Evolutionary conservation across 2,888 invertebrate species (phyloP), one percentile per base, ranked within the genome.

Genomic region (Drosophila pseudotalamancana): DNA sequence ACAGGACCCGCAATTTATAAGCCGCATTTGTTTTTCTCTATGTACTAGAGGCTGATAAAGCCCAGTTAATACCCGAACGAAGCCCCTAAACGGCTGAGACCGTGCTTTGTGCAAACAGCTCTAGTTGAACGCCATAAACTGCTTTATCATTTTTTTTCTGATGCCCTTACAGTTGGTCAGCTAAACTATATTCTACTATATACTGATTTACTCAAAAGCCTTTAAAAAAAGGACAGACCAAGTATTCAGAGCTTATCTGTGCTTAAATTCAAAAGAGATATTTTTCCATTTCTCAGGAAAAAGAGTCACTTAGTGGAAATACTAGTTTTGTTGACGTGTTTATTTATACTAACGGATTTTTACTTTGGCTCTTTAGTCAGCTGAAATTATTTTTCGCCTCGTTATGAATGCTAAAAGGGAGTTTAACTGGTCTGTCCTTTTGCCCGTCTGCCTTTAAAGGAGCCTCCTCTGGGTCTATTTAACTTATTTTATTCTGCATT

Each of bases 401-500:
- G 18, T 32, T 42, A 56, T 46, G 25, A 43, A 12, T 48, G 61
- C 67, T 80, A 81, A 83, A 78, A 81, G 73, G 19, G 60, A 42
- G 63, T 67, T 70, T 65, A 62, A 57, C 54, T 56, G 74, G 45
- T 14, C 46, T 53, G 49, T 31, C 54, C 32, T 42, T 51, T 16
- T 29, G 9, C 9, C 3, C 9, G 29, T 50, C 66, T 48, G 29
- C 21, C 42, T 6, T 11, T 57, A 27, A 19, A 16, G 18, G 32
- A 39, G 32, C 48, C 21, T 40, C 21, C 34, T 48, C 32, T 25
- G 31, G 11, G 19, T 39, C 46, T 49, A 59, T 66, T 63, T 57
- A 57, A 45, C 57, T 67, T 72, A 78, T 74, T 65, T 69, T 60
- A 59, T 69, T 69, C 61, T 69, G 66, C 66, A 76, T 72, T 77